These are phyloP conservation scores for Pitangus sulphuratus DNA, from an alignment of 2,797 vertebrate genomes.

Conservation along the genomic window DNA sequence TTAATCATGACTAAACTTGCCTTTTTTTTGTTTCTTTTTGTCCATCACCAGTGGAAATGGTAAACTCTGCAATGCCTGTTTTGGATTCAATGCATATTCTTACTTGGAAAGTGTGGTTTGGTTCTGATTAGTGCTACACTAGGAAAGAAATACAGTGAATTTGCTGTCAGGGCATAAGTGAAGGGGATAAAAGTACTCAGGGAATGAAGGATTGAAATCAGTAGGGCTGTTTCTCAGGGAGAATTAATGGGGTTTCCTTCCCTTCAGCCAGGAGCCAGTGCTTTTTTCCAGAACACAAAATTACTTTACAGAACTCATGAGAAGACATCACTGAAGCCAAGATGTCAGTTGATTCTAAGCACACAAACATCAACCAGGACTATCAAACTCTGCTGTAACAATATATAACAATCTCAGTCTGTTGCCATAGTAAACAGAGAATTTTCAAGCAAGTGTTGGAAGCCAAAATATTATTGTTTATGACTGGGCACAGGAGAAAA, in stretches of 20 bases:
- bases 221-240: neutral
- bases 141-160: neutral
- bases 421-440: neutral
- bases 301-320: neutral
- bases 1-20: neutral
- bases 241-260: neutral
- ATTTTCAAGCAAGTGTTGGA: neutral
- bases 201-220: neutral
- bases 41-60: neutral
- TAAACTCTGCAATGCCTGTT: neutral
- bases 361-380: neutral
- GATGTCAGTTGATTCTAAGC: neutral
- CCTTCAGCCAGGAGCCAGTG: neutral
- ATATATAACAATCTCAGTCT: neutral
- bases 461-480: neutral
- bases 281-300: neutral
- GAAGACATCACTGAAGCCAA: neutral
- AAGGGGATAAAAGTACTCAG: neutral
- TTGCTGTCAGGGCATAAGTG: neutral
- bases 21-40: neutral
- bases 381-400: neutral
- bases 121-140: neutral
- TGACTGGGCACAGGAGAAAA: neutral
- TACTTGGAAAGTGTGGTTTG: neutral
- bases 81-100: neutral